Conservation (phyloP, 2,888 invertebrate genomes). For the Meteorus colon region DNA sequence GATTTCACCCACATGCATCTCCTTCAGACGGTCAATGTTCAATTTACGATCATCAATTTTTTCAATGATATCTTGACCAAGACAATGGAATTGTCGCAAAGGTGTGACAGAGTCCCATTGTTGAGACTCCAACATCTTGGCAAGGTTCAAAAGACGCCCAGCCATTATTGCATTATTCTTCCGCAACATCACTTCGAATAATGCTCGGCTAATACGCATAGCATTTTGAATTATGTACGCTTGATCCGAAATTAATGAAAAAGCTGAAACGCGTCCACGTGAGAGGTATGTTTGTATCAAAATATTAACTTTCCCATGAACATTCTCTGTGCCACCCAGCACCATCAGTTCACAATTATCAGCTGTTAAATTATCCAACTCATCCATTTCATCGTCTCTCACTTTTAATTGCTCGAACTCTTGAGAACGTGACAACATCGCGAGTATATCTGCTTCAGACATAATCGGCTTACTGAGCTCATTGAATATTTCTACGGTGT, state of each 20-base stretch:
- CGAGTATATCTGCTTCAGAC: constrained; percentile 90
- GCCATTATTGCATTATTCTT: constrained; percentile 94
- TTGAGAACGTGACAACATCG: constrained; percentile 91
- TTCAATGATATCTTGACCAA: constrained; percentile 85
- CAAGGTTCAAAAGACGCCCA: constrained; percentile 86
- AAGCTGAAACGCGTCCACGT: constrained; percentile 84
- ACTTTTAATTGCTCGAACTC: constrained; percentile 98
- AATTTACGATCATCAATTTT: constrained; percentile 88
- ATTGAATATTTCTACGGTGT: constrained; percentile 95
- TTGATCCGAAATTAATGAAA: constrained; percentile 91
- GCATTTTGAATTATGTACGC: constrained; percentile 95
- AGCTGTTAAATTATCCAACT: constrained; percentile 85
- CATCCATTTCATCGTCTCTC: constrained; percentile 94
- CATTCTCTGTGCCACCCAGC: constrained; percentile 89
- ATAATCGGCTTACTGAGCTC: constrained; percentile 86
- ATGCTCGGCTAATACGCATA: constrained; percentile 89
- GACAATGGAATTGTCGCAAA: constrained; percentile 87
- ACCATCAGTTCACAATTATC: constrained; percentile 86
- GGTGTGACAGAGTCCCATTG: constrained; percentile 92
- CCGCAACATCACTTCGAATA: constrained; percentile 94
- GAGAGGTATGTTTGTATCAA: constrained; percentile 93
- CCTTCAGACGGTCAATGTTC: constrained; percentile 84
- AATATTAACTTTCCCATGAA: constrained; percentile 96
- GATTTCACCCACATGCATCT: constrained; percentile 91
- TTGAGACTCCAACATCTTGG: constrained; percentile 94